Evolutionary conservation across 2,888 invertebrate genomes (phyloP).

Genomic region (Drosophila kuntzei): DNA sequence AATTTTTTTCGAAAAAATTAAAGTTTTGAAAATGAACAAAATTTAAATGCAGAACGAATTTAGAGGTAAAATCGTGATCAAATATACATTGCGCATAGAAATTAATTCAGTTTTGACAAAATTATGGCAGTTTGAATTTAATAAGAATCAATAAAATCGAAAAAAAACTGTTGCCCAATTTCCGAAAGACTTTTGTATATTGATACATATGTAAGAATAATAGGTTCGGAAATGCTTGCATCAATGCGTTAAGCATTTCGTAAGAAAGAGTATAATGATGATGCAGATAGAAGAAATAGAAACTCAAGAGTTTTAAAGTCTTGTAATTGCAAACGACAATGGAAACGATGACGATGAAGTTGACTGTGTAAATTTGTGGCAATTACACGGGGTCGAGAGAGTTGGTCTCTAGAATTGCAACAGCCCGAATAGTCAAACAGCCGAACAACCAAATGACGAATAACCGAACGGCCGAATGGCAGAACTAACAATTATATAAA

Average conservation of each 20-base stretch:
- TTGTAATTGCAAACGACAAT: slow-evolving; percentile 56
- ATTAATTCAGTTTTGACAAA: too few relatives aligned
- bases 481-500: slow-evolving; percentile 77
- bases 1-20: too few relatives aligned
- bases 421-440: slow-evolving; percentile 24
- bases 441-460: slow-evolving; percentile 19
- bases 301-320: slow-evolving; percentile 37
- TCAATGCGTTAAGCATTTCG: slow-evolving; percentile 6
- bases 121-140: too few relatives aligned
- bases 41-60: too few relatives aligned
- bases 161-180: background rate
- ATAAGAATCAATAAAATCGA: too few relatives aligned
- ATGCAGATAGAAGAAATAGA: slow-evolving; percentile 42
- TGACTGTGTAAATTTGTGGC: slow-evolving; percentile 68
- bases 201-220: background rate
- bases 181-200: background rate
- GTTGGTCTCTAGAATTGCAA: slow-evolving; percentile 60
- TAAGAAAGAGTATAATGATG: slow-evolving; percentile 16
- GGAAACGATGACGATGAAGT: slow-evolving; percentile 45
- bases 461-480: slow-evolving; percentile 41
- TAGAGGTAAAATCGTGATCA: too few relatives aligned
- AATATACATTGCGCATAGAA: too few relatives aligned
- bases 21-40: too few relatives aligned
- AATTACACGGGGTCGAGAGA: slow-evolving; percentile 60
- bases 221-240: background rate